Base-by-base conservation (phyloP, 2,888 invertebrate genomes). In the Macrophya annulata region DNA sequence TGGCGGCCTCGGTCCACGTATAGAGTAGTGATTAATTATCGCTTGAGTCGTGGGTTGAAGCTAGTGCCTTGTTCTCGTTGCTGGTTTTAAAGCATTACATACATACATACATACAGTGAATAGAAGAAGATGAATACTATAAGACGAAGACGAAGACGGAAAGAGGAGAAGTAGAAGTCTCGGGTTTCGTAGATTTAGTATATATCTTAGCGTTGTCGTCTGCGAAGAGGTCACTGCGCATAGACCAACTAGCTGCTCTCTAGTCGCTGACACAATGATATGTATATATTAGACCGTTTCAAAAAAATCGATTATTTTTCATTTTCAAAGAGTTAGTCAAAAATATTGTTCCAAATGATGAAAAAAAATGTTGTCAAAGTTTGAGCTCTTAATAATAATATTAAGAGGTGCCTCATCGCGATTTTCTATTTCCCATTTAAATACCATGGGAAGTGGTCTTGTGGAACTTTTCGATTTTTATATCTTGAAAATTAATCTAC, bases 11-110 rank as follows among this genome's bases (percentile, higher is more conserved):
- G 72, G 15, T 55, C 31, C 45, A 74, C 74, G 43, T 77, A 51
- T 77, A 55, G 77, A 77, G 37, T n/a, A 77, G 55, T 77, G 77
- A 77, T 77, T 77, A 77, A 77, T 77, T 77, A 77, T 77, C 77
- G 77, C 77, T 37, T 77, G 51, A 17, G 48, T 48, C 17, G 21
- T 17, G 74, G 15, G 74, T 43, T 45, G 9, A 74, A 10, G n/a
- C 40, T 45, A 45, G 74, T 74, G 45, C 74, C 74, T 74, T 74
- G 45, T 74, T 45, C 74, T 45, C 74, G 21, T 45, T 45, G 43
- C 74, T 45, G 25, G 74, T 74, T 74, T 45, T 21, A 45, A 74
- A 45, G 37, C 6, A 31, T 68, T 17, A 17, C n/a, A 17, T 17
- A 55, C 55, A 8, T 55, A 3, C n/a, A n/a, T n/a, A n/a, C 6